Evolutionary conservation across 2,888 invertebrate species (phyloP).

Genomic region (Apantesis nais): DNA sequence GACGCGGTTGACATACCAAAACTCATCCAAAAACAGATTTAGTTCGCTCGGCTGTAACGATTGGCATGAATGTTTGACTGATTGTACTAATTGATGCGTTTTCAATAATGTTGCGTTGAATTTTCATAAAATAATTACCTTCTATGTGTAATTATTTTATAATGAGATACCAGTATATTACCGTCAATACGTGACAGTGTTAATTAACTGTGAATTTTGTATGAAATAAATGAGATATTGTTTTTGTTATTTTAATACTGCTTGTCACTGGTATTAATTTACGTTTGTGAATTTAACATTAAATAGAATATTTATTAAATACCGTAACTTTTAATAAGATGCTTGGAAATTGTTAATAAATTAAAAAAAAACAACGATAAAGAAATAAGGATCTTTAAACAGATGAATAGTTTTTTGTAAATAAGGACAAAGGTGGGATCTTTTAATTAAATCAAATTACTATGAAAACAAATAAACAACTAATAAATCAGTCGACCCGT

Average conservation of each 20-base stretch:
- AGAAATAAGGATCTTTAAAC: not conserved
- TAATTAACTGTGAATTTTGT: slow-evolving; percentile 18
- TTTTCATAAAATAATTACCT: slow-evolving; percentile 31
- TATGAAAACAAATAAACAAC: not conserved
- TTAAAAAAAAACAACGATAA: not conserved
- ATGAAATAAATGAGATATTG: slow-evolving; percentile 8
- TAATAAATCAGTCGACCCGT: not conserved
- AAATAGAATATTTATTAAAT: not conserved
- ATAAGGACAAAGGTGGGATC: not conserved
- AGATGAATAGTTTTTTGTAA: not conserved
- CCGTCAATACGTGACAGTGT: slow-evolving; percentile 3
- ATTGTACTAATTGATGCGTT: slow-evolving; percentile 66
- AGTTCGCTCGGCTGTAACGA: slow-evolving; percentile 75
- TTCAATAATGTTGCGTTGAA: slow-evolving; percentile 42
- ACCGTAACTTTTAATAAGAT: not conserved
- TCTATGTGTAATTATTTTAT: not conserved
- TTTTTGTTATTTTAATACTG: slow-evolving; percentile 7
- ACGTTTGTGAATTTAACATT: not conserved
- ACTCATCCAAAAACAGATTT: slow-evolving; percentile 85
- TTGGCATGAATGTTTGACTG: slow-evolving; percentile 81
- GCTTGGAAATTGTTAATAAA: not conserved
- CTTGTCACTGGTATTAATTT: not conserved
- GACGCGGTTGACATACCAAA: slow-evolving; percentile 84
- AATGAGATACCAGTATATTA: not conserved
- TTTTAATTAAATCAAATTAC: not conserved